Evolutionary conservation across 2,797 vertebrate genomes (phyloP), one percentile per base, ranked within the genome.

Genomic region (Ispidina picta): DNA sequence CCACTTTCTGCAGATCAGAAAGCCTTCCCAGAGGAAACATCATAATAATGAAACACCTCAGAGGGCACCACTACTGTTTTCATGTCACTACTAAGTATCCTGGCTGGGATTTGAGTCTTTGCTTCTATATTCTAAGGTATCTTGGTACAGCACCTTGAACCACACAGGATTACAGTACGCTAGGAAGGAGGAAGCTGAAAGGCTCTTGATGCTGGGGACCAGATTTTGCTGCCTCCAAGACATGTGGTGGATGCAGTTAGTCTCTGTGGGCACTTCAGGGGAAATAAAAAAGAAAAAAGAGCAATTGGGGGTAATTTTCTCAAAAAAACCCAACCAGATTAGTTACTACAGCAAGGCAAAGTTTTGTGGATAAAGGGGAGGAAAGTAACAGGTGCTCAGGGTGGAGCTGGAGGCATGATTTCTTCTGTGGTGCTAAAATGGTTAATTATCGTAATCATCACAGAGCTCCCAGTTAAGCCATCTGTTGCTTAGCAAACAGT

Each of bases 401-500:
- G 58, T n/a, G 25, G 85, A 69, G 79, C 82, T 85, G 79, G 54
- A 90, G 71, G 86, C 76, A 76, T 39, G 44, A 55, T 73, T 93
- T 93, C 51, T 35, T 85, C 89, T n/a, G 16, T 21, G 83, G 88
- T 66, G 69, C 76, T 81, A 86, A 96, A 94, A 90, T 82, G 62
- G 90, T 96, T 96, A 95, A 90, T 93, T 83, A 91, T 63, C 79
- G 81, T 88, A 91, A 86, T 86, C 75, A 86, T 91, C 64, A 26
- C 37, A 78, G 80, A 94, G 87, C 85, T 95, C 92, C 88, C 81
- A 65, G 77, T 95, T 94, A 96, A 96, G 93, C 86, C 93, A 92
- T 88, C 91, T 84, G 46, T 89, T 96, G 82, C 92, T 96, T 94
- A 95, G 92, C 86, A 93, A 90, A 92, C 92, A 95, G 80, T 85